Conservation (phyloP, 2,888 invertebrate genomes). For the Drosophila falleni region DNA sequence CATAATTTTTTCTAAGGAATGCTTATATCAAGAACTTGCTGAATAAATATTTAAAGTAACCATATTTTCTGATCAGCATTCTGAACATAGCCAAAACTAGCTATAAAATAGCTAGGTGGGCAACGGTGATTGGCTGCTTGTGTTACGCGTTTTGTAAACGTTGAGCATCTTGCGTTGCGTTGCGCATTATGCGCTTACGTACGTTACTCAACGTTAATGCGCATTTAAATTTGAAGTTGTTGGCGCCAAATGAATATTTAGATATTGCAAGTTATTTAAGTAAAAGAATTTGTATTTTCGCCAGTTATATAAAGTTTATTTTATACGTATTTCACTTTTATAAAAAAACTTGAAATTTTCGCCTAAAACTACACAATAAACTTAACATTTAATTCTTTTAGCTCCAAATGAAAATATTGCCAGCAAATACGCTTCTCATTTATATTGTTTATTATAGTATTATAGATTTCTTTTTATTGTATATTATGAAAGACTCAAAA, state of each 20-base stretch:
- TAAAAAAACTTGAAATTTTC: constrained; percentile 68
- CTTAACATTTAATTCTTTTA: constrained; percentile 70
- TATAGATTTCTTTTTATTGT: constrained; percentile 12
- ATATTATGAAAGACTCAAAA: constrained; percentile 82
- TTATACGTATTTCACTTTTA: constrained; percentile 52
- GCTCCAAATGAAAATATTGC: constrained; percentile 31
- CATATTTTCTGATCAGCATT: too few species aligned
- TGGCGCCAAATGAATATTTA: background rate
- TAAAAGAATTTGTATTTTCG: constrained; percentile 42
- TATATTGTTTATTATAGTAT: constrained; percentile 35
- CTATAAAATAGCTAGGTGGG: too few species aligned
- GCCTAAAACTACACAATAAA: constrained; percentile 76
- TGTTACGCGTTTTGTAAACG: constrained; percentile 46
- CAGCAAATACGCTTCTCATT: constrained; percentile 37
- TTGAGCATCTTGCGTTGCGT: constrained; percentile 36
- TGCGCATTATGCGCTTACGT: constrained; percentile 27
- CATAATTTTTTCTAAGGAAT: too few species aligned
- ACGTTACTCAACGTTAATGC: constrained; percentile 15
- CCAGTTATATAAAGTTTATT: constrained; percentile 71
- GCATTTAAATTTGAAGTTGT: background rate
- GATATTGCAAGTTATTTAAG: background rate
- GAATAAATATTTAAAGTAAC: too few species aligned
- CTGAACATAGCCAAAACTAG: too few species aligned
- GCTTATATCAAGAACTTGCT: too few species aligned
- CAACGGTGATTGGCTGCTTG: constrained; percentile 33